Evolutionary conservation across 1,140 invertebrate genomes (phyloP), one percentile per base, ranked within the genome.

Genomic region (Heliconius eleuchia): DNA sequence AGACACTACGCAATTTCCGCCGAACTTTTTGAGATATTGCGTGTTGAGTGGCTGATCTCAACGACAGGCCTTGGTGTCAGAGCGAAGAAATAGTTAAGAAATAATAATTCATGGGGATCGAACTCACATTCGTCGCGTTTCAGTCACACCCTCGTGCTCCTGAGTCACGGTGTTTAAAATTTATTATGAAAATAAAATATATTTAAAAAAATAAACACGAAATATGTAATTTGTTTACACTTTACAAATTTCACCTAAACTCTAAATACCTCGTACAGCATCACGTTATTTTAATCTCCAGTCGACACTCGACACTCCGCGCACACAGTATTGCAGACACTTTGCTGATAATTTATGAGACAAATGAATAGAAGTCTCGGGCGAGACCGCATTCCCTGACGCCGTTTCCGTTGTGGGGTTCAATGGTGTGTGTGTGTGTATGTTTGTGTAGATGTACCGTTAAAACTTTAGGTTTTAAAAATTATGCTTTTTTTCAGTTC

Each of bases 361-460:
- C 87, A 88, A 87, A 86, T 86, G 85, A 85, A 88, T 87, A 82
- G 85, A 84, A 83, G 80, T 77, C 82, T 75, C 50, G 76, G 72
- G 79, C 42, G 74, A 81, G 70, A 79, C 82, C 23, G 77, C 80
- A 83, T 83, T 79, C 80, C 81, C 30, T 74, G 39, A 71, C 79
- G 79, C 37, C 80, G 74, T 78, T 89, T 88, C 86, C 75, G 79
- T 50, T 83, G 77, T 79, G 60, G 79, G 30, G 66, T 79, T 72
- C 70, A 79, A 76, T 46, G 74, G 74, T 76, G 37, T 76, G n/a
- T 18, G 60, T 34, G 23, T 13, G 19, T 73, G 77, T 55, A 50
- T 46, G 19, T 74, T 37, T 39, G n/a, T 19, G 37, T 66, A 30
- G 3, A 27, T 66, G 11, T 66, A n/a, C 55, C 19, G 55, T 57